Evolutionary conservation across 2,888 invertebrate genomes (phyloP).

Genomic region (Lithosia quadra): DNA sequence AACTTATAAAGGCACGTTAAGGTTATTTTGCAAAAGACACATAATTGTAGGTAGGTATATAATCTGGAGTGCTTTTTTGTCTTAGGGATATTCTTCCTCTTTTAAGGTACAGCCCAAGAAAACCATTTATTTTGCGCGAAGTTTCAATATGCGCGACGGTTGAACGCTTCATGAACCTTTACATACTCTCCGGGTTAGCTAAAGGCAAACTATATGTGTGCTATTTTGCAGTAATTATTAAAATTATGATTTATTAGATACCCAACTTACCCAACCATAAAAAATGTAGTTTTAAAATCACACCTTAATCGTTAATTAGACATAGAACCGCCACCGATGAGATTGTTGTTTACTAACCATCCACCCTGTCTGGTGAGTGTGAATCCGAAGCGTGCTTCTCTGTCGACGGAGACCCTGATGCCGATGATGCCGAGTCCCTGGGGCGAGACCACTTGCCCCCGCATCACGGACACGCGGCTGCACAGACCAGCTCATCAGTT

Average conservation of each 20-base stretch:
- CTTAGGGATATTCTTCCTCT: no score
- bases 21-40: no score
- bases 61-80: no score
- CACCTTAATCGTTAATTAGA: neutral
- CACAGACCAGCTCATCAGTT: conserved; percentile 81
- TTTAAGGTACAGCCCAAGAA: no score
- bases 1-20: no score
- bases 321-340: conserved; percentile 18
- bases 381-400: conserved; percentile 97
- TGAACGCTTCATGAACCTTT: no score
- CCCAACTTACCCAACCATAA: neutral
- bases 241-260: neutral
- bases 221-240: neutral
- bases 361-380: conserved; percentile 97
- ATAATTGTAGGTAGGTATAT: no score
- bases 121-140: no score
- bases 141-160: no score
- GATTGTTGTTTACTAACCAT: conserved; percentile 90
- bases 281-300: neutral
- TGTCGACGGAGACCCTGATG: conserved; percentile 98
- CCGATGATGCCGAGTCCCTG: conserved; percentile 98
- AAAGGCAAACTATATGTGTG: no score
- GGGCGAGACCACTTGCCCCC: conserved; percentile 97
- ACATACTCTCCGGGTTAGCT: no score
- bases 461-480: conserved; percentile 99